These are phyloP conservation scores for Syndactyla subalaris DNA, from an alignment of 2,797 vertebrate genomes.

Conservation along the genomic window DNA sequence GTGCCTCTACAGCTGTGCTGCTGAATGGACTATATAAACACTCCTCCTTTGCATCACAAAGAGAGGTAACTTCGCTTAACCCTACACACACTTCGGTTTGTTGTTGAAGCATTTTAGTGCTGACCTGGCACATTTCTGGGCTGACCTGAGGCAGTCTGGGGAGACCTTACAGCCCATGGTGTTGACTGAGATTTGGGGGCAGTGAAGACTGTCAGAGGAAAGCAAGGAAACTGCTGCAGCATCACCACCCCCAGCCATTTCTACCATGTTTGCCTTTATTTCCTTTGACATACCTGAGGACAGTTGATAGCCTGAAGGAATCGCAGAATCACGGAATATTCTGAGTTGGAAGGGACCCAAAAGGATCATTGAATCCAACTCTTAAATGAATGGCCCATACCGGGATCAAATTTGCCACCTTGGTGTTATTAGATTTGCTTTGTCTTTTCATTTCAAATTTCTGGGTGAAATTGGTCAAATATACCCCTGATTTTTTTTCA, in stretches of 20 bases:
- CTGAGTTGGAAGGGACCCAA: neutral
- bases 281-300: neutral
- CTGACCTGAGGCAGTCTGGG: neutral
- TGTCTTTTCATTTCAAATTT: neutral
- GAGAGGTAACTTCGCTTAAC: neutral
- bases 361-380: neutral
- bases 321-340: neutral
- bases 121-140: neutral
- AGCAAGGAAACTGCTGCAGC: neutral
- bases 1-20: neutral
- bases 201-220: neutral
- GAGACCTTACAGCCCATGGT: neutral
- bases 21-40: neutral
- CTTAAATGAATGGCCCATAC: neutral
- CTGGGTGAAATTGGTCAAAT: neutral
- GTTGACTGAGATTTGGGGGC: neutral
- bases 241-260: neutral
- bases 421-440: neutral
- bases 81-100: fast-evolving
- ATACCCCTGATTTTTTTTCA: neutral
- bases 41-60: neutral
- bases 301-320: neutral
- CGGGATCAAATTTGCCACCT: neutral
- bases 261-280: neutral
- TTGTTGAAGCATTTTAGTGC: neutral